These are phyloP conservation scores for Ditylenchus dipsaci DNA, from an alignment of 1,140 invertebrate species.

Conservation along the genomic window DNA sequence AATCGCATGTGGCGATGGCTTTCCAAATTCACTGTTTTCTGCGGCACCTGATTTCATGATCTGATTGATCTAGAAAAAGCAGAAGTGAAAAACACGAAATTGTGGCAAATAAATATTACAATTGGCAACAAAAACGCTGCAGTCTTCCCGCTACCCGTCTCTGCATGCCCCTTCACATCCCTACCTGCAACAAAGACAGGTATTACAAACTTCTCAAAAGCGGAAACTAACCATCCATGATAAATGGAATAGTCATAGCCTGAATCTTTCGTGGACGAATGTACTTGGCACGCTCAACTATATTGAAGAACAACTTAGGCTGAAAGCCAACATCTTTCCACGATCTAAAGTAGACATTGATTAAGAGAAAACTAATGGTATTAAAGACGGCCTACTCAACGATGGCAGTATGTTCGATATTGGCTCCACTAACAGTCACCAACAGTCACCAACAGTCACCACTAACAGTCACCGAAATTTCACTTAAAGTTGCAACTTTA, in stretches of 20 bases:
- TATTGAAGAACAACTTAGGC: conserved; percentile 14
- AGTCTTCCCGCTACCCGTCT: conserved; percentile 80
- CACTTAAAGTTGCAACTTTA: no score
- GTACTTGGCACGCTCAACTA: conserved; percentile 17
- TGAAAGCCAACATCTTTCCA: conserved; percentile 5
- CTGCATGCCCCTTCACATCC: conserved; percentile 30
- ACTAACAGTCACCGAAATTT: no score
- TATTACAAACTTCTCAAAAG: neutral
- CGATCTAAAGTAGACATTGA: conserved; percentile 5
- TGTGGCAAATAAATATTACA: conserved; percentile 5
- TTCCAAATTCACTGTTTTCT: conserved; percentile 4
- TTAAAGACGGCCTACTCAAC: no score
- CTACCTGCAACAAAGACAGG: neutral
- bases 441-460: no score
- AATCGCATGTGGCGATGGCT: conserved; percentile 63
- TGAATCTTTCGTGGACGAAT: conserved; percentile 34
- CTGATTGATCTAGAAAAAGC: conserved; percentile 61
- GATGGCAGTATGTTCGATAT: conserved; percentile 2
- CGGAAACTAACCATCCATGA: conserved; percentile 21
- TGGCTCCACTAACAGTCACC: conserved; percentile 20
- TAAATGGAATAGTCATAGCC: conserved; percentile 16
- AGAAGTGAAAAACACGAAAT: neutral
- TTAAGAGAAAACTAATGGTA: no score
- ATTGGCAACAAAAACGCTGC: conserved; percentile 78
- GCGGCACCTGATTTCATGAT: conserved; percentile 66